These are phyloP conservation scores for Patella depressa DNA, from an alignment of 2,888 invertebrate genomes.

Conservation along the genomic window DNA sequence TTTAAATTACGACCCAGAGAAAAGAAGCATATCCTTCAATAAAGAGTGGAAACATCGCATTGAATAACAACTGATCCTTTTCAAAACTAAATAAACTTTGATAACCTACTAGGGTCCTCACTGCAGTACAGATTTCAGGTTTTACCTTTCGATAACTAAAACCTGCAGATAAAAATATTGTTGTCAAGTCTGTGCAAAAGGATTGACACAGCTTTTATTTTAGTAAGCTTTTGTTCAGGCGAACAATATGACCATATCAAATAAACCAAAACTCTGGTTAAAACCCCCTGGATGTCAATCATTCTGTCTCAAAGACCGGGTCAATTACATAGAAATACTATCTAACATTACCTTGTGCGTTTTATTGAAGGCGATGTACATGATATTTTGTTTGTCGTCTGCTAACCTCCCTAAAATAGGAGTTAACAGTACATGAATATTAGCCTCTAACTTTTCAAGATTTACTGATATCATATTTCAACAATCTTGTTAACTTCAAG, in stretches of 20 bases:
- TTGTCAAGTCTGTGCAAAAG: conserved; percentile 1
- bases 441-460: too few species aligned
- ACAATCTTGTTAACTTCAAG: too few species aligned
- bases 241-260: conserved; percentile 6
- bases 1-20: background rate
- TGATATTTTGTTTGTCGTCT: background rate
- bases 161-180: too few species aligned
- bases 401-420: too few species aligned
- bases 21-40: background rate
- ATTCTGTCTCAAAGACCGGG: background rate
- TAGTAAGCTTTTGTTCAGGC: background rate
- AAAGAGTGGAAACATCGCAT: too few species aligned
- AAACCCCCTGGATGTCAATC: background rate
- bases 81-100: too few species aligned
- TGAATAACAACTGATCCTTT: too few species aligned
- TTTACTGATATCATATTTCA: too few species aligned
- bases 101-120: too few species aligned
- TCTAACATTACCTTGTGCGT: conserved; percentile 1
- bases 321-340: conserved; percentile 1
- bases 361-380: background rate
- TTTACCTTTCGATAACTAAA: too few species aligned
- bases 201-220: conserved; percentile 9
- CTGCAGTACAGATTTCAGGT: too few species aligned
- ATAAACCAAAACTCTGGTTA: conserved; percentile 5
- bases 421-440: too few species aligned